A percentile compares a stretch with the other conserved stretches of the same genome.
Conservation (phyloP, 2,113 vertebrate genomes). For the Struthio camelus region DNA sequence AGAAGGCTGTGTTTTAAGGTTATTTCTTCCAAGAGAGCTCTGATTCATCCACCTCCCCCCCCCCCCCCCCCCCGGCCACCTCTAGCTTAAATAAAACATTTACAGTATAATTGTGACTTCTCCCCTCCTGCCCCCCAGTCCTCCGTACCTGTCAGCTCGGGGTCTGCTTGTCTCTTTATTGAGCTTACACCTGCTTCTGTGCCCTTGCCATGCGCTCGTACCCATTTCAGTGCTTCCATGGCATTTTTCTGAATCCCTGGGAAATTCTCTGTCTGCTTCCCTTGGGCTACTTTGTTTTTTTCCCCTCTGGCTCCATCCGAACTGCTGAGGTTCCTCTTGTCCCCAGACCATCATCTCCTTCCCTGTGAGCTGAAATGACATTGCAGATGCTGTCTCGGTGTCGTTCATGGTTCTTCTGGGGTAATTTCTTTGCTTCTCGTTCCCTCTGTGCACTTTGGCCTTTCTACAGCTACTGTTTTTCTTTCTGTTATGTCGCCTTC, state of each 20-base stretch:
- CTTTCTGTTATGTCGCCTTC: neutral
- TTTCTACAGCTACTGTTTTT: neutral
- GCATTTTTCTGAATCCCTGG: neutral
- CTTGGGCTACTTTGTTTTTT: neutral
- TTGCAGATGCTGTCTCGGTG: neutral
- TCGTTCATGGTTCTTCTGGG: neutral
- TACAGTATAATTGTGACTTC: neutral
- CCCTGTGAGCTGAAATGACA: neutral
- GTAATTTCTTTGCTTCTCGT: neutral
- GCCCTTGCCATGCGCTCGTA: neutral
- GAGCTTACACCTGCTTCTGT: neutral
- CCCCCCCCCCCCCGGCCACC: too few relatives aligned
- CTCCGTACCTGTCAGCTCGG: neutral
- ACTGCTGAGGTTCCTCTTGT: neutral
- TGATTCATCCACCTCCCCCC: constrained; percentile 6
- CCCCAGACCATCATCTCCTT: neutral
- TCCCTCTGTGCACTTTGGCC: neutral
- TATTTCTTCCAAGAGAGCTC: neutral
- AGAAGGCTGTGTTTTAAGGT: neutral
- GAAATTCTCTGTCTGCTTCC: neutral
- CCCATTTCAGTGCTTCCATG: neutral
- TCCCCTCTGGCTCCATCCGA: neutral
- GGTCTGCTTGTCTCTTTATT: neutral
- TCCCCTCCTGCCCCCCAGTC: neutral
- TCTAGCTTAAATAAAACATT: neutral